phyloP scores from a whole-genome alignment of 53 echinoderm and acorn worm species.

The Apostichopus leukothele region DNA sequence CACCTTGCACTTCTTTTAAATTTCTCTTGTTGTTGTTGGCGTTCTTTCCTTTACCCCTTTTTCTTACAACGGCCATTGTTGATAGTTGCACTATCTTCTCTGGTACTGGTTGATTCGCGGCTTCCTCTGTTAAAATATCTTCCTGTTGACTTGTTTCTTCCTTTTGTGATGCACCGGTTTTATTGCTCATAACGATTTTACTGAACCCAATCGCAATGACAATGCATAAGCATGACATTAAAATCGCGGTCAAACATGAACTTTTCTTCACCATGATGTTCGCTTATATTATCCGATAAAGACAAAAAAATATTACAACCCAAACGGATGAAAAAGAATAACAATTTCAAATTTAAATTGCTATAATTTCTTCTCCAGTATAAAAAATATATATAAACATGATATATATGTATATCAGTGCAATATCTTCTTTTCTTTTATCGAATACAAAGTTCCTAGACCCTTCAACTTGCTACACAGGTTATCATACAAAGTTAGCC shows the following conservation, averaged over 20 bases:
- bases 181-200: constrained; percentile 1
- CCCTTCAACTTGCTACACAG: too few species aligned
- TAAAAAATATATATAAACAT: too few species aligned
- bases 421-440: too few species aligned
- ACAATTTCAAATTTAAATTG: too few species aligned
- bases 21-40: constrained; percentile 22
- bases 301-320: too few species aligned
- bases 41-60: constrained; percentile 3
- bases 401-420: too few species aligned
- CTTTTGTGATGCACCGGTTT: background rate
- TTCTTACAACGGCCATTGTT: constrained; percentile 8
- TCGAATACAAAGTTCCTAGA: too few species aligned
- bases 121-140: background rate
- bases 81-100: background rate
- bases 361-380: too few species aligned
- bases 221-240: constrained; percentile 3
- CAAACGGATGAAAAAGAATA: too few species aligned
- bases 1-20: background rate
- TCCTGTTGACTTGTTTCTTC: too few species aligned
- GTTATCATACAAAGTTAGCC: too few species aligned
- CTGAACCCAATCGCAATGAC: constrained; percentile 25
- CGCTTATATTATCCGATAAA: too few species aligned
- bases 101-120: background rate
- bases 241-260: background rate
- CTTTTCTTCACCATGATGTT: constrained; percentile 17